phyloP scores from a whole-genome alignment of 2,113 vertebrate species.

The Physeter macrocephalus region DNA sequence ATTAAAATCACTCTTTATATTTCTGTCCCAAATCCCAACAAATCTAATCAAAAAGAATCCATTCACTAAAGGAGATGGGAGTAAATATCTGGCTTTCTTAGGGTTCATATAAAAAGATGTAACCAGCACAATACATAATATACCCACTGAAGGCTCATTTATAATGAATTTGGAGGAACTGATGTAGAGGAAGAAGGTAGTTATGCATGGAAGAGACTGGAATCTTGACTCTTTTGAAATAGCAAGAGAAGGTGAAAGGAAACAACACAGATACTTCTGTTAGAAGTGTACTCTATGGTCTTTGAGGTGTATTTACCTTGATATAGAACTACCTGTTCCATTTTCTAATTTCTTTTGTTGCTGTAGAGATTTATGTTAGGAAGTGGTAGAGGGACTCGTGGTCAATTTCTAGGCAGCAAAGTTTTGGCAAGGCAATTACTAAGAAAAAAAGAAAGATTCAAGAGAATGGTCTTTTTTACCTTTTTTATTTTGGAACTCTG shows the following conservation, averaged over 20 bases:
- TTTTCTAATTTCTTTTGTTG: constrained; percentile 12
- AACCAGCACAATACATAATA: constrained; percentile 68
- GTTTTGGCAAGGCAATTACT: not conserved
- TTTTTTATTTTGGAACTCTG: not conserved
- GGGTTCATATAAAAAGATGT: constrained; percentile 63
- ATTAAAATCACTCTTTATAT: constrained; percentile 63
- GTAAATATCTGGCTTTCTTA: constrained; percentile 65
- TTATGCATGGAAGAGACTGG: not conserved
- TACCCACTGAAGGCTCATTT: constrained; percentile 64
- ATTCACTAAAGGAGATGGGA: constrained; percentile 54
- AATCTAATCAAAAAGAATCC: constrained; percentile 67
- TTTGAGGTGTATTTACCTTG: not conserved
- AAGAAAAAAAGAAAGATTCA: not conserved
- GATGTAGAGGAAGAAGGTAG: not conserved
- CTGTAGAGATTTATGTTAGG: not conserved
- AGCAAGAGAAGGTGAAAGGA: not conserved
- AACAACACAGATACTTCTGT: not conserved
- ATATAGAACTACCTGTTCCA: not conserved
- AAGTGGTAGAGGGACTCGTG: not conserved
- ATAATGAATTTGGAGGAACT: constrained; percentile 51
- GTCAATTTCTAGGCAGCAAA: not conserved
- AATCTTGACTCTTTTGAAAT: not conserved
- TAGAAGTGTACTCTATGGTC: not conserved
- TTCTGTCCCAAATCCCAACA: constrained; percentile 54
- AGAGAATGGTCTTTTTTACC: not conserved